Base-by-base conservation (phyloP, 2,888 invertebrate species). In the Tenodera sinensis region DNA sequence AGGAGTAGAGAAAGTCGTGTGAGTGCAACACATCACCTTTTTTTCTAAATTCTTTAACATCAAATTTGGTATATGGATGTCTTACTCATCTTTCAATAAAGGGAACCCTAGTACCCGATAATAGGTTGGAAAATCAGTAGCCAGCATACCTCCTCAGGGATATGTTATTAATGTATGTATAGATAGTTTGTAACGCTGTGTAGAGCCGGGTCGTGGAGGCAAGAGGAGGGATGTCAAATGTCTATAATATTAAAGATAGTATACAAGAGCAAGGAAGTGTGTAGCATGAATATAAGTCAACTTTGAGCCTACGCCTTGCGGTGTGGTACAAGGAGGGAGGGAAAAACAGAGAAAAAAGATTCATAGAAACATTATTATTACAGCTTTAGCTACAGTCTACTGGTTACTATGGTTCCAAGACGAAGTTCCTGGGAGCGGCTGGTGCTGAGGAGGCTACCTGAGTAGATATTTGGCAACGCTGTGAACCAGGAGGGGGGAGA, bases 331-430 rank as follows among this genome's bases (percentile, higher is more conserved):
- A 42, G 27, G 27, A 82, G 28, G 82, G 82, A 20, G n/a, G 27
- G 47, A 47, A 86, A 71, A 71, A 71, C 25, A 71, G 54, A 71
- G 54, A 71, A 71, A 71, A 71, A 71, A 87, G 42, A 88, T 88
- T 83, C 83, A 83, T 34, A 88, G 83, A 88, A 84, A 88, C 88
- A 71, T 54, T 83, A 71, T 88, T 88, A 88, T 88, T 88, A 88
- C 83, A 25, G 88, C n/a, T 87, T 82, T 81, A 87, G 34, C 28
- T 54, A 87, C 87, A 42, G 87, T 87, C 71, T 86, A 86, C 86
- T 28, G 86, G 86, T 71, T 86, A 86, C 86, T 81, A 87, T 87
- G 54, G 87, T 87, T 87, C 54, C 54, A 71, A 71, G 54, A 87
- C 82, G 83, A 81, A 28, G 86, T 20, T 15, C n/a, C 71, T 71